These are phyloP conservation scores for Hoplodrina ambigua DNA, from an alignment of 2,888 invertebrate genomes.

Conservation along the genomic window DNA sequence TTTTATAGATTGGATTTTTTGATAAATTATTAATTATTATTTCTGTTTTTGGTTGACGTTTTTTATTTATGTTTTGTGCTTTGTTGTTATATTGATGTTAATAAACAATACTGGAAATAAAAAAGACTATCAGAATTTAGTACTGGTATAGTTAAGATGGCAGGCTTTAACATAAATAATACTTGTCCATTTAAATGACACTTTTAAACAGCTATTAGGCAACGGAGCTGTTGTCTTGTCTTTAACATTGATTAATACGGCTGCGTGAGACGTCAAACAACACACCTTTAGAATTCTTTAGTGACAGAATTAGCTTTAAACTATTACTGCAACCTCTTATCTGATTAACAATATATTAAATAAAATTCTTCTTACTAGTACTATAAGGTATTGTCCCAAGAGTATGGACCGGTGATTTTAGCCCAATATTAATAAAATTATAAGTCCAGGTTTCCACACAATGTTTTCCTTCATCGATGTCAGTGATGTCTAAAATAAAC, in stretches of 20 bases:
- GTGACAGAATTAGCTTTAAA: constrained; percentile 1
- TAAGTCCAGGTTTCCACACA: too few species aligned
- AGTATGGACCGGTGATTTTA: too few species aligned
- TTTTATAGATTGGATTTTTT: constrained; percentile 43
- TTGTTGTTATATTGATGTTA: constrained; percentile 13
- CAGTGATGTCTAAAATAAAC: too few species aligned
- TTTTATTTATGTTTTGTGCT: constrained; percentile 21
- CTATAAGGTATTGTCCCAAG: neutral
- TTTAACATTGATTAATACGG: constrained; percentile 34
- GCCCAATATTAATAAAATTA: too few species aligned
- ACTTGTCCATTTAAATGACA: constrained; percentile 20
- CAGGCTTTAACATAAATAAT: constrained; percentile 16
- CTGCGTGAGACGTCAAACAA: constrained; percentile 38
- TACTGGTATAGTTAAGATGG: neutral
- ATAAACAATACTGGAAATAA: constrained; percentile 18
- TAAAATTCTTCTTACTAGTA: neutral
- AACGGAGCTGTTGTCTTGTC: constrained; percentile 21
- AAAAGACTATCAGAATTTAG: neutral
- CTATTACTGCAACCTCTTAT: constrained; percentile 1
- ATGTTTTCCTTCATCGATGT: too few species aligned
- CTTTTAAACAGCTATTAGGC: constrained; percentile 26
- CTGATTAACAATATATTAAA: constrained; percentile 13
- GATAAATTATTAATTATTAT: constrained; percentile 37
- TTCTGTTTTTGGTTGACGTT: neutral
- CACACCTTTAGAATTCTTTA: constrained; percentile 50